phyloP scores from a whole-genome alignment of 92 coral and sea anemone species.

The Palythoa grandiflora region DNA sequence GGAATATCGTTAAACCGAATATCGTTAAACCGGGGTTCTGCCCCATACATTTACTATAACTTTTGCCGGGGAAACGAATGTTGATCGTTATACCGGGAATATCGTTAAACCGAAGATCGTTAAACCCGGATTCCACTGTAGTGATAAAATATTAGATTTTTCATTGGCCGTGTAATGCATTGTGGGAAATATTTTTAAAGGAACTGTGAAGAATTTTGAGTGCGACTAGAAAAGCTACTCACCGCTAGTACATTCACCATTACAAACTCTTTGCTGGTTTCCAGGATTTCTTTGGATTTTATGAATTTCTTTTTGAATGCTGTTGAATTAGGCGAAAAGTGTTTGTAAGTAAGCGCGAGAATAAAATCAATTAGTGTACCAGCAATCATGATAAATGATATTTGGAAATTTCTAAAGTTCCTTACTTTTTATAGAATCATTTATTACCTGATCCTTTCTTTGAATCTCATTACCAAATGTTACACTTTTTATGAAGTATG shows the following conservation, averaged over 20 bases:
- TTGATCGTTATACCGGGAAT: too few relatives aligned
- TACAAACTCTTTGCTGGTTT: conserved; percentile 77
- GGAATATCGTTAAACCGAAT: too few relatives aligned
- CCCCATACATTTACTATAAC: too few relatives aligned
- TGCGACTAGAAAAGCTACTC: not conserved
- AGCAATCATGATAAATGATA: not conserved
- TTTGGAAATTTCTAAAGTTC: not conserved
- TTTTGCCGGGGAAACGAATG: too few relatives aligned
- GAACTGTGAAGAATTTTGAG: not conserved
- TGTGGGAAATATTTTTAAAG: not conserved
- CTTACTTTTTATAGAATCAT: not conserved
- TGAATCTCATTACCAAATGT: too few relatives aligned
- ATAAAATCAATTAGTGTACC: not conserved
- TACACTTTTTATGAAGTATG: too few relatives aligned
- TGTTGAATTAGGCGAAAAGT: conserved; percentile 1
- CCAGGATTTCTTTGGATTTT: conserved; percentile 73
- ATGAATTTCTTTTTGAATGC: conserved; percentile 84
- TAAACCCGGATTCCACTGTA: too few relatives aligned
- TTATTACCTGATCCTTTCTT: not conserved
- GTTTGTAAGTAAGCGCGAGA: not conserved
- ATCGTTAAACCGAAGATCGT: too few relatives aligned
- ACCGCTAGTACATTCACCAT: conserved; percentile 77
- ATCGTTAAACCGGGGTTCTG: too few relatives aligned
- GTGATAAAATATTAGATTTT: too few relatives aligned
- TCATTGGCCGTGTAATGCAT: too few relatives aligned